These are phyloP conservation scores for Drosophila atripex DNA, from an alignment of 2,888 invertebrate genomes.

Conservation along the genomic window DNA sequence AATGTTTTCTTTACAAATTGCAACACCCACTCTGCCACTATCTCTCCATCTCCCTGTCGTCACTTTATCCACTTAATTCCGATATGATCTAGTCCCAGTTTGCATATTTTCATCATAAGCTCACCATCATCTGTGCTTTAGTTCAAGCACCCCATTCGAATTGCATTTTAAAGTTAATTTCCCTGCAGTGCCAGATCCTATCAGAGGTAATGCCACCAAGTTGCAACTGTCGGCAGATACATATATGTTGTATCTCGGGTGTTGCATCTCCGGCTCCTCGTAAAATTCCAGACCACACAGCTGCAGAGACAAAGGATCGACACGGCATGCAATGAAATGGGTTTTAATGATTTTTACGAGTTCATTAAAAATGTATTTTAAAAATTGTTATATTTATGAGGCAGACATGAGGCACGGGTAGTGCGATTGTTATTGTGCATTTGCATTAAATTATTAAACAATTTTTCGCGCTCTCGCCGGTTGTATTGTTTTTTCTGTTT, in stretches of 20 bases:
- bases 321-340: constrained; percentile 24
- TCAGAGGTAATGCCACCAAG: constrained; percentile 22
- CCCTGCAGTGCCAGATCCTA: constrained; percentile 14
- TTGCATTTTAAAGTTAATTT: constrained; percentile 22
- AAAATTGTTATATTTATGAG: constrained; percentile 62
- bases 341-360: constrained; percentile 62
- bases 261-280: constrained; percentile 1
- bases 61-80: not conserved
- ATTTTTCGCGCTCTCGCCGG: constrained; percentile 38
- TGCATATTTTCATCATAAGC: not conserved
- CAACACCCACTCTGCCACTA: not conserved
- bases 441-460: constrained; percentile 65
- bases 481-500: constrained; percentile 42
- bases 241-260: constrained; percentile 24
- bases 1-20: no score
- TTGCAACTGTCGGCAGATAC: constrained; percentile 33
- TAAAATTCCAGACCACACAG: constrained; percentile 37
- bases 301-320: constrained; percentile 24
- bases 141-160: constrained; percentile 23
- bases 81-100: not conserved
- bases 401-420: not conserved
- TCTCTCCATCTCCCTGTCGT: not conserved
- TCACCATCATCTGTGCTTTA: not conserved
- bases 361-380: constrained; percentile 73
- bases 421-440: constrained; percentile 66